Percentiles rank a stretch among this genome's conserved stretches.
Conservation (phyloP, 2,113 vertebrate genomes). For the Progne subis region DNA sequence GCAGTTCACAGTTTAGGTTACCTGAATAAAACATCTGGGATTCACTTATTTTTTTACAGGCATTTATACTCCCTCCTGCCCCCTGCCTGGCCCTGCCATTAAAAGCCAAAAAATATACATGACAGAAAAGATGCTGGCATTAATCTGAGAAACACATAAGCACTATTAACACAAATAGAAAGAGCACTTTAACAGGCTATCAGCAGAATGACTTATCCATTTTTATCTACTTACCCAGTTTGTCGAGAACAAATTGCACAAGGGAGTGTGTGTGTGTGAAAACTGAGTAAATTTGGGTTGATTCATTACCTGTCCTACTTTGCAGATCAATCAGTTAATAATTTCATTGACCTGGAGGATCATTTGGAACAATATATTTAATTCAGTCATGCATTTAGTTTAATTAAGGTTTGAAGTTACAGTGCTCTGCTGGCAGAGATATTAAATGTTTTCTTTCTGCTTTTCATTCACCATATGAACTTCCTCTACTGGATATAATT, state of each 20-base stretch:
- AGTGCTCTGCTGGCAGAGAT: conserved; percentile 52
- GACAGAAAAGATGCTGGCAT: background rate
- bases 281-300: conserved; percentile 72
- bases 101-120: background rate
- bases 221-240: conserved; percentile 67
- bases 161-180: background rate
- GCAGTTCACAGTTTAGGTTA: background rate
- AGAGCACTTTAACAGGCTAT: conserved; percentile 9
- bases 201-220: conserved; percentile 46
- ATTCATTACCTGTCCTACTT: conserved; percentile 70
- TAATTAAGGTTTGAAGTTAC: conserved; percentile 68
- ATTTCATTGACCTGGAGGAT: conserved; percentile 64
- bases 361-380: conserved; percentile 71
- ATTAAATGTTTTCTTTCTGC: conserved; percentile 48
- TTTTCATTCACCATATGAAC: background rate
- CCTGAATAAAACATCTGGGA: background rate
- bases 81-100: no score
- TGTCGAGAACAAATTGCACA: conserved; percentile 41
- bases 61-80: background rate
- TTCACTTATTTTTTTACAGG: background rate
- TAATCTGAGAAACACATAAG: background rate
- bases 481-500: conserved; percentile 11
- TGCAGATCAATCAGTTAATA: conserved; percentile 75
- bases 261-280: background rate
- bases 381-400: conserved; percentile 73